Evolutionary conservation across 1,140 invertebrate species (phyloP), one percentile per base, ranked within the genome.

Genomic region (Polyergus mexicanus): DNA sequence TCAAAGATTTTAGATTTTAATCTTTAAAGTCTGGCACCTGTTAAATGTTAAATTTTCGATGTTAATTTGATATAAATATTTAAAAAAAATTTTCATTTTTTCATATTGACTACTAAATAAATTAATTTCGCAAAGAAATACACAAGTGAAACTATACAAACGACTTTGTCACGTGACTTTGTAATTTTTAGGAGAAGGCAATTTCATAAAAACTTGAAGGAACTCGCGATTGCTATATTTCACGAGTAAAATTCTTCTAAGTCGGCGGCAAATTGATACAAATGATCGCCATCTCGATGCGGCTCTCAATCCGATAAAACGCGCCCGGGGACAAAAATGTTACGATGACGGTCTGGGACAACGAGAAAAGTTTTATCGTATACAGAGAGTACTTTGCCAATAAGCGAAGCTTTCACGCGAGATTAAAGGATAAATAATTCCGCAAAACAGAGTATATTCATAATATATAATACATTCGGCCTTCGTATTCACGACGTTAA

Each of bases 211-310:
- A 86, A 83, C 72, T 68, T 22, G 68, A 44, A 7, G 19, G 60
- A 54, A 28, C 72, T 22, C 58, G 13, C 10, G 54, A 25, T 56
- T 16, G 28, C 54, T 62, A 80, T 87, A 85, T 74, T 76, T 89
- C 75, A 85, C 0, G 7, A 66, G 41, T 16, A 7, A 11, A 11
- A 76, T 85, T 72, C 47, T 56, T 22, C 69, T 51, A 78, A 86
- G 74, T 41, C 75, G 54, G 54, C 44, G 44, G 81, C 54, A 90
- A 92, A 92, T 92, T 92, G 90, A 92, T 89, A 92, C 65, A 91
- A 92, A 92, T 75, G 92, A 91, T 78, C 83, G 54, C 16, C n/a
- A 51, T 25, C 25, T 47, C 25, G 62, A 3, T 13, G 11, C 25
- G 51, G 11, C 25, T 22, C 58, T 77, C 86, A 51, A 88, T 89